Evolutionary conservation across 2,797 vertebrate genomes (phyloP).

Genomic region (Decapterus maruadsi): DNA sequence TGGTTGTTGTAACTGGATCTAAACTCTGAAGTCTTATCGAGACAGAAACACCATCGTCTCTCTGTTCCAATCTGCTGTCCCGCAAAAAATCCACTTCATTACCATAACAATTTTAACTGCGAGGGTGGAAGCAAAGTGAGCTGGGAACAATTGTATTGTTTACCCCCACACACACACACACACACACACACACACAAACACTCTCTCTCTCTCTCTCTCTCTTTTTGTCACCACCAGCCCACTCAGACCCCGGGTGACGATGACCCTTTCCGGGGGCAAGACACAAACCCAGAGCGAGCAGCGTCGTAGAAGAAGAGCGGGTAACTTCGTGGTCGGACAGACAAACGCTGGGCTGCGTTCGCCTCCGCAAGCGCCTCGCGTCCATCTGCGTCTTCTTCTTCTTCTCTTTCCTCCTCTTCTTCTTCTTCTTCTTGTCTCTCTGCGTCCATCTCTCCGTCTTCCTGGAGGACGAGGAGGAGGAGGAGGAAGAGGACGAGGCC

Average conservation of each 20-base stretch:
- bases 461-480: conserved; percentile 5
- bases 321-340: conserved; percentile 27
- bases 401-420: not conserved
- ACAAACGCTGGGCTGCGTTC: conserved; percentile 30
- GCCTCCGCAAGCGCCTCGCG: not conserved
- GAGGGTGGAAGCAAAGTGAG: conserved; percentile 75
- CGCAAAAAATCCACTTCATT: conserved; percentile 75
- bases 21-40: too few relatives aligned
- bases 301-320: conserved; percentile 16
- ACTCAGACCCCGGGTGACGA: conserved; percentile 73
- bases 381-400: not conserved
- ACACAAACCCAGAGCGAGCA: conserved; percentile 41
- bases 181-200: conserved; percentile 9
- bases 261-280: conserved; percentile 70
- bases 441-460: not conserved
- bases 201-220: conserved; percentile 33
- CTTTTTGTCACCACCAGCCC: conserved; percentile 71
- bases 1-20: too few relatives aligned
- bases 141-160: conserved; percentile 77
- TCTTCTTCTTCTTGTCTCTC: not conserved
- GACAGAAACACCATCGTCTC: too few relatives aligned
- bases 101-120: conserved; percentile 80
- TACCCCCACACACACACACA: conserved; percentile 31
- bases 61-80: conserved; percentile 61
- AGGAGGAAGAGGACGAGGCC: conserved; percentile 1